Conservation (phyloP, 2,113 vertebrate genomes). For the Campylorhamphus procurvoides region DNA sequence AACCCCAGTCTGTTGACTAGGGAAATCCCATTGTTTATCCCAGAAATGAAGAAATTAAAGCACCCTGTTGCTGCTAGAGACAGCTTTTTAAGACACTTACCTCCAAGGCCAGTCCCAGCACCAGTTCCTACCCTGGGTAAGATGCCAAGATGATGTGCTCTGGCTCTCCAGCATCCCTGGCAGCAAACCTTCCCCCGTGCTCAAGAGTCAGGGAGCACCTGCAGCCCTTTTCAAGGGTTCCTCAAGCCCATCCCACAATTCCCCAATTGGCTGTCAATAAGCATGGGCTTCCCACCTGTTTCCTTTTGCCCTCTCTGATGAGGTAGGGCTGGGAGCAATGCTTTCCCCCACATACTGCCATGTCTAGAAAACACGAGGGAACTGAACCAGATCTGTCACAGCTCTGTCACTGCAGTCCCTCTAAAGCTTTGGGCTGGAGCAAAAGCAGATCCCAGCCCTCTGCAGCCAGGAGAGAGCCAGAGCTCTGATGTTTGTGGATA, state of each 20-base stretch:
- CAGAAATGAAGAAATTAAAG: neutral
- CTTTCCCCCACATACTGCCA: neutral
- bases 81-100: neutral
- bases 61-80: neutral
- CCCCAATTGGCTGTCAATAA: neutral
- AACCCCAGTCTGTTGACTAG: neutral
- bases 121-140: neutral
- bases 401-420: accelerated
- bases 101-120: neutral
- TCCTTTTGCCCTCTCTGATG: neutral
- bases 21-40: neutral
- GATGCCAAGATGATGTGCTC: neutral
- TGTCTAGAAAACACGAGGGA: neutral
- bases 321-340: accelerated
- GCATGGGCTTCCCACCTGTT: neutral
- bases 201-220: neutral
- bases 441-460: neutral
- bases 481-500: neutral
- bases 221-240: neutral
- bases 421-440: neutral
- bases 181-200: neutral
- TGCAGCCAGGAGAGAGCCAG: neutral
- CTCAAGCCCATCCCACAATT: neutral
- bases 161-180: neutral
- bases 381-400: neutral